Percentiles rank a stretch among this genome's conserved stretches.
phyloP scores from a whole-genome alignment of 2,797 vertebrate species.

The Molossus molossus region DNA sequence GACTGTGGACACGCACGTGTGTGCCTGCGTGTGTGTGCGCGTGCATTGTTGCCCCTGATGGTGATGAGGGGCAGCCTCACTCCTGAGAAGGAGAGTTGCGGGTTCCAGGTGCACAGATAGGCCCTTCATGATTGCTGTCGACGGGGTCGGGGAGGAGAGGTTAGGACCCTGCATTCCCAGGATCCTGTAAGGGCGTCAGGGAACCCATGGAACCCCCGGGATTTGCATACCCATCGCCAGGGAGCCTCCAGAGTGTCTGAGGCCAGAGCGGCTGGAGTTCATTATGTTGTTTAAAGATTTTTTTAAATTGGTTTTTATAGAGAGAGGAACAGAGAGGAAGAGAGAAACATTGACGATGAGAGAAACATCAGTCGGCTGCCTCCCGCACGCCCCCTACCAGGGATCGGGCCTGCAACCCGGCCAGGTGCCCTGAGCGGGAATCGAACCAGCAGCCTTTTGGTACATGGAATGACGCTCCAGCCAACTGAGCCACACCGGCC shows the following conservation, averaged over 20 bases:
- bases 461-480: neutral
- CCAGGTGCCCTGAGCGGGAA: neutral
- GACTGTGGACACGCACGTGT: fast-evolving
- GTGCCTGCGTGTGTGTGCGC: no score
- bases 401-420: neutral
- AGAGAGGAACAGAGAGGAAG: neutral
- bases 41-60: no score
- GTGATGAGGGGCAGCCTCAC: neutral
- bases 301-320: neutral
- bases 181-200: neutral
- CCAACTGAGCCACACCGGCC: neutral
- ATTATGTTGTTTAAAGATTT: neutral
- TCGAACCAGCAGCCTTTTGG: neutral
- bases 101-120: fast-evolving
- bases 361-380: neutral
- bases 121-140: neutral
- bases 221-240: neutral
- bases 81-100: neutral
- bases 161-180: neutral
- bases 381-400: neutral
- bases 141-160: neutral
- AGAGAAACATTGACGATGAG: neutral
- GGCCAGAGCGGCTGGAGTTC: neutral
- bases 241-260: neutral
- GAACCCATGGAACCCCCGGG: fast-evolving